Base-by-base conservation (phyloP, 2,797 vertebrate species). In the Dryobates pubescens region DNA sequence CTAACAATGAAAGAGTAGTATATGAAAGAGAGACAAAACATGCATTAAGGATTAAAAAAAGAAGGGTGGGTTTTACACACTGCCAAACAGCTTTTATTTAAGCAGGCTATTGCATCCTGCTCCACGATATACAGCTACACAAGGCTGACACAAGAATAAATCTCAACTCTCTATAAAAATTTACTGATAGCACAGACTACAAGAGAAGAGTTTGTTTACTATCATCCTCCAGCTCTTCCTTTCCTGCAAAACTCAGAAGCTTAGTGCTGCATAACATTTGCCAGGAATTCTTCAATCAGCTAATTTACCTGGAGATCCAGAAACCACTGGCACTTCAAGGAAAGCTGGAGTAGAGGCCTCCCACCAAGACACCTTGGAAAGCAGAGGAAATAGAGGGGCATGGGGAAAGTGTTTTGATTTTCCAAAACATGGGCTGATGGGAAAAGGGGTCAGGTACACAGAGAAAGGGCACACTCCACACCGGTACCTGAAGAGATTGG, bases 131-230 rank as follows among this genome's bases (percentile, higher is more conserved):
- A 80, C 27, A 94, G 65, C 26, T 79, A 81, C 67, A 72, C 0
- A 15, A 83, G 63, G 34, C 2, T 96, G 89, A 92, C 59, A 68
- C 61, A 30, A 90, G 68, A 90, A 96, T 95, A 95, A 95, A 96
- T 93, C 75, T 90, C 86, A 90, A 36, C 88, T 85, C 88, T 85
- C 86, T 41, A 89, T 93, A 94, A 95, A 95, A 96, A 95, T 90
- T 82, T 90, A 96, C 86, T 88, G 80, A 84, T 87, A 94, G 64
- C 61, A 89, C 53, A 88, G 68, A 65, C 86, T 82, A 68, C 7
- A 12, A 72, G 73, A 84, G 51, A 93, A 88, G 71, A 84, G 64
- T 58, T 95, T 81, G 59, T 84, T 82, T 92, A 91, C 58, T 32
- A 34, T 94, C 47, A 73, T 70, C 51, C n/a, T 92, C 61, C 74